phyloP scores from a whole-genome alignment of 1,140 invertebrate species.

The Drosophila sp. region DNA sequence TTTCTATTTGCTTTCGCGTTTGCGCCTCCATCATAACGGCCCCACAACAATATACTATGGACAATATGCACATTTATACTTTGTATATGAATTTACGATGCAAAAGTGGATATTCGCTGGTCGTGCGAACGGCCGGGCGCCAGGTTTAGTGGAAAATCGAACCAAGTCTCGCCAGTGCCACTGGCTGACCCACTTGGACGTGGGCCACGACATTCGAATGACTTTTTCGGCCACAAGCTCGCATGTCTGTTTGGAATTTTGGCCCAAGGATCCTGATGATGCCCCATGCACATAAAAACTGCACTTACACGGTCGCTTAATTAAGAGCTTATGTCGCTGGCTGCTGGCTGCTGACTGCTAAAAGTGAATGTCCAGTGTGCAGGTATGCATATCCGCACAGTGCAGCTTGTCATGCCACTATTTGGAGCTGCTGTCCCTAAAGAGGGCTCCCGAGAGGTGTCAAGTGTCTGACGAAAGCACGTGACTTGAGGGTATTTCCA shows the following conservation, averaged over 20 bases:
- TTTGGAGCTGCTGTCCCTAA: slow-evolving; percentile 22
- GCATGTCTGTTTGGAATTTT: slow-evolving; percentile 43
- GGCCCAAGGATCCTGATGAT: slow-evolving; percentile 52
- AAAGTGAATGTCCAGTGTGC: slow-evolving; percentile 54
- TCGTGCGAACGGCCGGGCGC: slow-evolving; percentile 35
- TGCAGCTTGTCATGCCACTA: slow-evolving; percentile 23
- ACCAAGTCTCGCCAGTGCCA: slow-evolving; percentile 38
- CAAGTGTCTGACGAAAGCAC: slow-evolving; percentile 9
- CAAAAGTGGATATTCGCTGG: slow-evolving; percentile 27
- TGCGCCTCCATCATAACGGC: slow-evolving; percentile 51
- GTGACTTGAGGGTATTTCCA: neutral
- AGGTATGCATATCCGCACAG: slow-evolving; percentile 31
- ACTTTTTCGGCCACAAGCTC: slow-evolving; percentile 63
- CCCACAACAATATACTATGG: slow-evolving; percentile 3
- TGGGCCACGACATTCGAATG: slow-evolving; percentile 54
- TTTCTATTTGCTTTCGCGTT: slow-evolving; percentile 72
- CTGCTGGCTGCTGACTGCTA: slow-evolving; percentile 7
- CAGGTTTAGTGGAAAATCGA: slow-evolving; percentile 60
- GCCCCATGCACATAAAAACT: slow-evolving; percentile 43
- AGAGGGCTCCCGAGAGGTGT: slow-evolving; percentile 33
- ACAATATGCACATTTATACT: slow-evolving; percentile 44
- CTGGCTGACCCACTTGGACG: slow-evolving; percentile 66
- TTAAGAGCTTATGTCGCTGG: slow-evolving; percentile 71
- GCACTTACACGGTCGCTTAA: slow-evolving; percentile 66
- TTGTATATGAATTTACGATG: slow-evolving; percentile 62